Evolutionary conservation across 2,113 vertebrate species (phyloP), one percentile per base, ranked within the genome.

Genomic region (Ceratotherium simum): DNA sequence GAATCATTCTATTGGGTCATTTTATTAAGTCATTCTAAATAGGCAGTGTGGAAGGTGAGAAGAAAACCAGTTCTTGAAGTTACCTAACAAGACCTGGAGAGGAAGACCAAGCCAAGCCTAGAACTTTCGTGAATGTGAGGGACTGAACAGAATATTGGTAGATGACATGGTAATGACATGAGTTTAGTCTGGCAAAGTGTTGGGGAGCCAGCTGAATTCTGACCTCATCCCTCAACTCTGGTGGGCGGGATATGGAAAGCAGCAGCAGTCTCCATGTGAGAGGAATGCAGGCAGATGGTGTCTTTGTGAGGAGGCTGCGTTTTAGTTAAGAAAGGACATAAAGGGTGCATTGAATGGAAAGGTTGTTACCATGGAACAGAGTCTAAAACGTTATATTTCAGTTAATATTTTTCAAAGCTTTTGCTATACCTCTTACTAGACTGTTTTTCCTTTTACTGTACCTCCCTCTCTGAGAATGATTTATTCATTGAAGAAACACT

Each of bases 321-420:
- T 90, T 80, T 46, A 92, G 36, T n/a, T 29, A 76, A 82, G 51
- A 73, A 48, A 97, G 29, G 36, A 88, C 51, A n/a, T 31, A n/a
- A 70, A 62, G 83, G 25, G 33, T 29, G 0, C 5, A 20, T 79
- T 96, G 60, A 83, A 5, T 75, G 51, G 91, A 72, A 88, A 86
- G 9, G 5, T n/a, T 83, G 48, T 78, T 33, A 25, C 25, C 39
- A 42, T 39, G 51, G 58, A 76, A 72, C 4, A 33, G 29, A 21
- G 1, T 39, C 27, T 67, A 51, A 85, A 90, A 70, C 60, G 31
- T 79, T 78, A 62, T 27, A 42, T 13, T 29, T 29, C 70, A 58
- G 56, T 76, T 12, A 79, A 54, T 78, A 67, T 21, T 56, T 86
- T 56, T 72, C 36, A 73, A 85, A 64, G 27, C 72, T 90, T 96